A percentile compares a stretch with the other conserved stretches of the same genome.
phyloP scores from a whole-genome alignment of 2,113 vertebrate species.

The Cavia aperea region DNA sequence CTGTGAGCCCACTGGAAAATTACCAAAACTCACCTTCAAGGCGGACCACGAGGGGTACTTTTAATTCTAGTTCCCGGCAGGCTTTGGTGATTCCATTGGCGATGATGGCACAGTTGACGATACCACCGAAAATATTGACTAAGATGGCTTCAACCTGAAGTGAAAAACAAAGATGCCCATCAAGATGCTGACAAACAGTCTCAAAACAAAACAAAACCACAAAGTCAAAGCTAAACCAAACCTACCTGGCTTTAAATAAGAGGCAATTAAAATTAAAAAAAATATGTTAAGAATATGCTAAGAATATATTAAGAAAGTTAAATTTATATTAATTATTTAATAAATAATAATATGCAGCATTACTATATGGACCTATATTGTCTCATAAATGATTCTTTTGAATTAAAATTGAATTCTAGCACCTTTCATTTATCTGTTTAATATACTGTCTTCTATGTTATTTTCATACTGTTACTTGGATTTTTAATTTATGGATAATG shows the following conservation, averaged over 20 bases:
- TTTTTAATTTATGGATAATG: neutral
- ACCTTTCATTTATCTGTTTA: neutral
- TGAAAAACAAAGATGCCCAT: neutral
- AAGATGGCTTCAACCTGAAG: slow-evolving; percentile 95
- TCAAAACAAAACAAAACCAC: neutral
- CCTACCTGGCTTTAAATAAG: neutral
- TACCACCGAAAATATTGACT: slow-evolving; percentile 98
- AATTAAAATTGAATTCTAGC: neutral
- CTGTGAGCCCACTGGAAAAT: neutral
- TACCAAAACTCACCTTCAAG: slow-evolving; percentile 87
- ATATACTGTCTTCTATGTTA: neutral
- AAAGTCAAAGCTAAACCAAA: neutral
- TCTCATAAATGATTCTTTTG: neutral
- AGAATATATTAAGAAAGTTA: slow-evolving; percentile 1
- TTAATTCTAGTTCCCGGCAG: slow-evolving; percentile 91
- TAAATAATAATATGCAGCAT: neutral
- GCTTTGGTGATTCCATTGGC: slow-evolving; percentile 98
- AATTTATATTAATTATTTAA: slow-evolving; percentile 24
- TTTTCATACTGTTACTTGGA: neutral
- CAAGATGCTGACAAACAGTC: neutral
- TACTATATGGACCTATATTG: neutral
- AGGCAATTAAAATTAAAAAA: neutral
- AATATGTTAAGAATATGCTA: neutral
- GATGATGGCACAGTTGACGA: slow-evolving; percentile 97
- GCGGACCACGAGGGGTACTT: slow-evolving; percentile 93